Evolutionary conservation across 2,113 vertebrate species (phyloP).

Genomic region (Ciconia boyciana): DNA sequence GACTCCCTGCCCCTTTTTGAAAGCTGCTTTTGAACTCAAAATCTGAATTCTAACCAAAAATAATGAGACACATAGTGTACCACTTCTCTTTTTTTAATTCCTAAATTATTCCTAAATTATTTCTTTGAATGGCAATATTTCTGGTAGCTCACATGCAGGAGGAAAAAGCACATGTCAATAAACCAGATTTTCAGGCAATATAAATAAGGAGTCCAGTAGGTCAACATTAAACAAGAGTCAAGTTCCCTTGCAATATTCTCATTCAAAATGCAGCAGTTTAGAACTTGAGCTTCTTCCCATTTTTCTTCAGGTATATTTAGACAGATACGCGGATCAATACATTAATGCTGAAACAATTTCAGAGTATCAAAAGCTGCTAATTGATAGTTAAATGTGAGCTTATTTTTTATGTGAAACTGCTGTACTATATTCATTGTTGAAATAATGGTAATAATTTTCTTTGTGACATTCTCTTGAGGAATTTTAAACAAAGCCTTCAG

Average conservation of each 20-base stretch:
- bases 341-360: constrained; percentile 34
- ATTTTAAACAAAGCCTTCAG: constrained; percentile 68
- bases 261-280: background rate
- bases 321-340: constrained; percentile 2
- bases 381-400: constrained; percentile 61
- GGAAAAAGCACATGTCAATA: background rate
- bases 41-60: background rate
- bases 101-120: background rate
- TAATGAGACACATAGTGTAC: background rate
- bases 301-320: constrained; percentile 20
- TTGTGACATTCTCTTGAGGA: constrained; percentile 58
- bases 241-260: background rate
- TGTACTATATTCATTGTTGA: constrained; percentile 35
- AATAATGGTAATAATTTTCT: constrained; percentile 68
- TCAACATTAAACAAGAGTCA: background rate
- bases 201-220: background rate
- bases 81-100: background rate
- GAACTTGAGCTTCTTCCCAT: background rate
- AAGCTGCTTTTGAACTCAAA: background rate
- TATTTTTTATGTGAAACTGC: constrained; percentile 50
- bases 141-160: background rate
- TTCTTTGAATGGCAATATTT: background rate
- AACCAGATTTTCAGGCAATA: background rate
- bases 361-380: constrained; percentile 61
- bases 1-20: background rate